These are phyloP conservation scores for Sylvicola fuscatus DNA, from an alignment of 2,888 invertebrate species.

Conservation along the genomic window DNA sequence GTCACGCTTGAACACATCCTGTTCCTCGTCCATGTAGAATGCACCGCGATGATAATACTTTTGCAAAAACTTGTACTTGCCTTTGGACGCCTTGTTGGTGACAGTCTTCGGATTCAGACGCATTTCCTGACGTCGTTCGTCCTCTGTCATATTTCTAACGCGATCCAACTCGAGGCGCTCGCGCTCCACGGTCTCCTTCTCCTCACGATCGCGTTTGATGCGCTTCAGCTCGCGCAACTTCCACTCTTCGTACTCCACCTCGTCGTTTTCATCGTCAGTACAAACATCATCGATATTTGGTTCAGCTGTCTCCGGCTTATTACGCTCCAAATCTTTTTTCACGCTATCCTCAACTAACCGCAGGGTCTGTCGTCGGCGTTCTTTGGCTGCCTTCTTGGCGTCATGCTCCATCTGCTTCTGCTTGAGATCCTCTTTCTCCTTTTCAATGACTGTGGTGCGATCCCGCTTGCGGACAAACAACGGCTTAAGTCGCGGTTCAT, in stretches of 20 bases:
- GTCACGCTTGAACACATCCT: conserved; percentile 77
- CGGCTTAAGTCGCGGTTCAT: conserved; percentile 80
- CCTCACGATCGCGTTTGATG: conserved; percentile 90
- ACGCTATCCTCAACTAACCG: conserved; percentile 80
- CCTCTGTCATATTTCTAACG: conserved; percentile 85
- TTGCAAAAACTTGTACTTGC: conserved; percentile 98
- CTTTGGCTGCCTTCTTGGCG: conserved; percentile 67
- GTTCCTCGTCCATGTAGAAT: conserved; percentile 90
- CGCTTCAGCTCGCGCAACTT: conserved; percentile 90
- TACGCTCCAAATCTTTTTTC: conserved; percentile 51
- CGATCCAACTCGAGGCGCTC: conserved; percentile 78
- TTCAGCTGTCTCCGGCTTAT: conserved; percentile 46
- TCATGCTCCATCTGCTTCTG: conserved; percentile 72
- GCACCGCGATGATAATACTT: conserved; percentile 99
- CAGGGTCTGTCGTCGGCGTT: conserved; percentile 68
- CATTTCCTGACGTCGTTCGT: conserved; percentile 77
- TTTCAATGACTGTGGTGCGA: conserved; percentile 85
- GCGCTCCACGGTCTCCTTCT: conserved; percentile 71
- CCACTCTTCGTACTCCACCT: conserved; percentile 95
- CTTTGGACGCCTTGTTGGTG: conserved; percentile 88
- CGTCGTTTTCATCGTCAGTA: conserved; percentile 90
- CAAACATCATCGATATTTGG: conserved; percentile 68
- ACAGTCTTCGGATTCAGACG: conserved; percentile 79
- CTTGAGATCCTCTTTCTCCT: conserved; percentile 69
- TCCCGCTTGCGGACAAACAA: conserved; percentile 88